Percentiles rank a stretch among this genome's conserved stretches.
Conservation (phyloP, 2,797 vertebrate genomes). For the Brotogeris chrysoptera region DNA sequence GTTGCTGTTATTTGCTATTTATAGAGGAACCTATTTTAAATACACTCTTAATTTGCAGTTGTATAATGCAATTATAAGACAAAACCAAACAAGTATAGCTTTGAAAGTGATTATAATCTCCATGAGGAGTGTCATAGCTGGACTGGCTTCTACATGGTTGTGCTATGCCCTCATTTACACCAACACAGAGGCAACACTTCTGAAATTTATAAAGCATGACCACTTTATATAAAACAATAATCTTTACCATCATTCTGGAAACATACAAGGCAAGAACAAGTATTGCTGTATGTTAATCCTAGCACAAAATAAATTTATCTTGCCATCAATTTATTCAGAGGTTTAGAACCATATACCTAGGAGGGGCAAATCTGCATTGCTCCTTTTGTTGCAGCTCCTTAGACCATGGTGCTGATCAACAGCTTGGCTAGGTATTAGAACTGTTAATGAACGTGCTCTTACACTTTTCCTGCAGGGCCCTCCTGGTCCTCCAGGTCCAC, state of each 20-base stretch:
- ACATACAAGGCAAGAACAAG: neutral
- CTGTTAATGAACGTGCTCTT: neutral
- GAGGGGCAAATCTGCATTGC: neutral
- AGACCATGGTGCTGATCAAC: neutral
- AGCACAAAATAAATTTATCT: neutral
- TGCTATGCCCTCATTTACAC: neutral
- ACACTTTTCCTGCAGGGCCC: conserved; percentile 74
- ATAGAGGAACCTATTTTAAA: neutral
- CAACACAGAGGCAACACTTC: neutral
- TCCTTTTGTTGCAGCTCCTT: neutral
- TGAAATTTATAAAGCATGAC: neutral
- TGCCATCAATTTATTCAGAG: neutral
- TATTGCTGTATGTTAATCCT: neutral
- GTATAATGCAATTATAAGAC: neutral
- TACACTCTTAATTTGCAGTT: neutral
- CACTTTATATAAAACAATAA: neutral
- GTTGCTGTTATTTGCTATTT: neutral
- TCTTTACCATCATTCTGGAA: neutral
- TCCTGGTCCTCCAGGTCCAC: conserved; percentile 73
- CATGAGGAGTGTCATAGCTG: neutral
- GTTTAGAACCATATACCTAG: neutral
- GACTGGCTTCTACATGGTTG: neutral
- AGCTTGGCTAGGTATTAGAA: neutral
- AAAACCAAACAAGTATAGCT: neutral
- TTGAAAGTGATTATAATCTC: neutral